Percentiles rank a stretch among this genome's conserved stretches.
Evolutionary conservation across 2,797 vertebrate species (phyloP).

Genomic region (Lindbergichthys nudifrons): DNA sequence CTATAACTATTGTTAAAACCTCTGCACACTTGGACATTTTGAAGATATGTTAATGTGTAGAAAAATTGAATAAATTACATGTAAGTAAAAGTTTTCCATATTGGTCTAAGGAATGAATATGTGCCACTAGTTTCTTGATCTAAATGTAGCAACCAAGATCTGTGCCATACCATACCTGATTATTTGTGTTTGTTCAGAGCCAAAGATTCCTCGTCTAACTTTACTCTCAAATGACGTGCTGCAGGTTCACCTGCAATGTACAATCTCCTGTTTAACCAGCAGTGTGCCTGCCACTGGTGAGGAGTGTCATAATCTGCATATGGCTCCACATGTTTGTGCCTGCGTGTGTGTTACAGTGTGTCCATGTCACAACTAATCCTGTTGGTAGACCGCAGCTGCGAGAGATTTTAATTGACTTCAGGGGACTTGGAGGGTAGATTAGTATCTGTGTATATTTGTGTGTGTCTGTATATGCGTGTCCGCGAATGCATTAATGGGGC

Average conservation of each 20-base stretch:
- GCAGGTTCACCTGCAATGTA: constrained; percentile 25
- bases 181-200: not conserved
- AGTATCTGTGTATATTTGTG: constrained; percentile 24
- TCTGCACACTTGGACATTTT: not conserved
- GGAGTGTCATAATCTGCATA: constrained; percentile 27
- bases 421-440: constrained; percentile 45
- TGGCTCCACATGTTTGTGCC: constrained; percentile 15
- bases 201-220: constrained; percentile 6
- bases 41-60: not conserved
- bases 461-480: constrained; percentile 15
- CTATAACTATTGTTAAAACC: not conserved
- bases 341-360: constrained; percentile 24
- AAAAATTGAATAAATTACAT: not conserved
- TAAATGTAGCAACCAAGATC: not conserved
- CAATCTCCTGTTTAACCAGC: constrained; percentile 11
- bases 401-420: constrained; percentile 66
- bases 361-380: constrained; percentile 49
- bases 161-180: not conserved
- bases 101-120: not conserved
- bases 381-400: constrained; percentile 48
- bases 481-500: constrained; percentile 54
- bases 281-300: constrained; percentile 20
- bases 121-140: not conserved
- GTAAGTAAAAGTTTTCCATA: not conserved
- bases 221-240: constrained; percentile 13